Conservation (phyloP, 2,888 invertebrate species). For the Cephus pulcher region DNA sequence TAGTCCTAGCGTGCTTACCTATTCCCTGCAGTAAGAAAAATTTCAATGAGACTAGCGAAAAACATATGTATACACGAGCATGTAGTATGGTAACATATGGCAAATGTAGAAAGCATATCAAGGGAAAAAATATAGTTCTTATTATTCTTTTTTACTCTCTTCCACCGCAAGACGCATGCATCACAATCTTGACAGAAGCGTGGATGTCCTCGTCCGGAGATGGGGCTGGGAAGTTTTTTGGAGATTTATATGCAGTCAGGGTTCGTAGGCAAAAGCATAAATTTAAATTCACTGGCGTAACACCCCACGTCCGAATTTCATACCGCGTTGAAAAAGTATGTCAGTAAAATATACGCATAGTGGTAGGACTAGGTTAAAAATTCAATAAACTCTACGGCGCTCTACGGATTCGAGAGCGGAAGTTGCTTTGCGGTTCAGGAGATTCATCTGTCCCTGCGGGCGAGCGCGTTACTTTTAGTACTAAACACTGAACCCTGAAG, state of each 20-base stretch:
- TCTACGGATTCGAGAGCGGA: neutral
- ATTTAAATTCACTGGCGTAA: conserved; percentile 36
- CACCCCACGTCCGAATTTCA: conserved; percentile 24
- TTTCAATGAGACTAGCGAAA: neutral
- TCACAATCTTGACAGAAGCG: neutral
- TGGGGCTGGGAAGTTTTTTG: conserved; percentile 25
- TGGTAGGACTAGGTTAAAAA: neutral
- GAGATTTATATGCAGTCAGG: conserved; percentile 32
- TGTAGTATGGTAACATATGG: neutral
- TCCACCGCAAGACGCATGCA: neutral
- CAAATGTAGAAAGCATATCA: neutral
- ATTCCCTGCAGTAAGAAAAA: neutral
- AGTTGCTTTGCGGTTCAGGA: neutral
- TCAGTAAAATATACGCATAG: neutral
- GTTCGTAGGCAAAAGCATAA: conserved; percentile 25
- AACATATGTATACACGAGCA: neutral
- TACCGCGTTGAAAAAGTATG: conserved; percentile 11
- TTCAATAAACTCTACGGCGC: neutral
- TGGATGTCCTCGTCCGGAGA: neutral
- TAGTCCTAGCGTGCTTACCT: neutral
- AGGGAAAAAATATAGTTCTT: neutral
- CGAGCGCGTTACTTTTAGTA: neutral
- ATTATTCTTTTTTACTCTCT: neutral
- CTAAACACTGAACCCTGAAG: neutral
- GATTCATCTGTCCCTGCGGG: neutral